phyloP scores from a whole-genome alignment of 2,888 invertebrate genomes.

The Cerastis rubricosa region DNA sequence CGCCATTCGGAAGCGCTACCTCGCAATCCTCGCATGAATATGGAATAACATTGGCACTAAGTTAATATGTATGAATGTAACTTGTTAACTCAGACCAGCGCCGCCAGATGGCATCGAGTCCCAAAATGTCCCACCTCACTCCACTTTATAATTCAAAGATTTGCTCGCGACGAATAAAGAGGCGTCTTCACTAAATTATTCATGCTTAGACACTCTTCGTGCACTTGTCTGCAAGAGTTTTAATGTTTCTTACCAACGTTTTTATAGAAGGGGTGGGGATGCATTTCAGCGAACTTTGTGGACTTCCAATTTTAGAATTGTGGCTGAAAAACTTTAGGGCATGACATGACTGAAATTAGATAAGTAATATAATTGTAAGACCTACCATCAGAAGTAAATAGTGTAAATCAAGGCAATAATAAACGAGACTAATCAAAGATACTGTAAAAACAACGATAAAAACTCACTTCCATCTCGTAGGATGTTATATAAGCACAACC shows the following conservation, averaged over 20 bases:
- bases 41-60: constrained; percentile 79
- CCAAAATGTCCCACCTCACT: constrained; percentile 78
- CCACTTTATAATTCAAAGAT: constrained; percentile 88
- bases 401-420: constrained; percentile 13
- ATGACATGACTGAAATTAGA: not conserved
- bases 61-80: constrained; percentile 89
- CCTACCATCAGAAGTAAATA: not conserved
- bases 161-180: constrained; percentile 85
- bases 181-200: constrained; percentile 84
- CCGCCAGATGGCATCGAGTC: constrained; percentile 79
- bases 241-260: constrained; percentile 55
- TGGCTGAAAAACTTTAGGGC: constrained; percentile 18
- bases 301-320: constrained; percentile 9
- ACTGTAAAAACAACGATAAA: constrained; percentile 29
- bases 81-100: constrained; percentile 81
- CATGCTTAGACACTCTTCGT: constrained; percentile 73
- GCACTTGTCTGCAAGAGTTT: constrained; percentile 59
- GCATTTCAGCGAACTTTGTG: constrained; percentile 26
- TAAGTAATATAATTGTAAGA: not conserved
- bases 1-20: constrained; percentile 67
- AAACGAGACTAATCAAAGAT: not conserved
- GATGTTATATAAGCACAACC: constrained; percentile 6
- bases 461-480: not conserved
- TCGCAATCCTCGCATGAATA: constrained; percentile 80
- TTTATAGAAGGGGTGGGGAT: constrained; percentile 22